Conservation (phyloP, 2,113 vertebrate genomes). For the Illadopsis cleaveri region DNA sequence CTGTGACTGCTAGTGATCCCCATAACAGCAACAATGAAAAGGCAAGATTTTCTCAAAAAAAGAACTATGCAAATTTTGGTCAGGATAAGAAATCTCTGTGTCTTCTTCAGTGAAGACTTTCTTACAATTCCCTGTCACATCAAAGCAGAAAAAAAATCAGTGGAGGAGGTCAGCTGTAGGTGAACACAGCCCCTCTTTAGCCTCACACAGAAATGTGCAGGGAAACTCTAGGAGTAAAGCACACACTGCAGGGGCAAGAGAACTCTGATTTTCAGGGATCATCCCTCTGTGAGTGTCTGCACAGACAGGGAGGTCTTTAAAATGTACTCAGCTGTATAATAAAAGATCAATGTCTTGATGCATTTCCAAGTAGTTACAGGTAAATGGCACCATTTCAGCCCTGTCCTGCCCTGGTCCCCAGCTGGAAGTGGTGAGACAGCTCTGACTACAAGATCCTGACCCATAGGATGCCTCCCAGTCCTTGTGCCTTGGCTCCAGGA, state of each 20-base stretch:
- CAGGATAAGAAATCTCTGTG: not conserved
- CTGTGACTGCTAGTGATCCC: not conserved
- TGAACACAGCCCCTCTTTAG: not conserved
- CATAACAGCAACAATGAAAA: not conserved
- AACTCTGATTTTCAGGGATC: not conserved
- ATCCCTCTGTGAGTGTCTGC: not conserved
- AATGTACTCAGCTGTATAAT: not conserved
- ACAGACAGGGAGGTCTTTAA: not conserved
- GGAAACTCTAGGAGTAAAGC: not conserved
- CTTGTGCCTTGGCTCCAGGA: accelerated
- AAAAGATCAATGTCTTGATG: not conserved
- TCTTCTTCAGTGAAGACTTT: not conserved
- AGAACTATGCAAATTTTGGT: not conserved
- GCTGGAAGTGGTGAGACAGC: not conserved
- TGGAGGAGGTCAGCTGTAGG: not conserved
- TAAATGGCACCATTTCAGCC: not conserved
- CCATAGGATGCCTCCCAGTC: accelerated
- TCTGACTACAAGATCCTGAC: not conserved
- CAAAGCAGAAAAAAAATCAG: not conserved
- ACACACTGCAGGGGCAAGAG: accelerated
- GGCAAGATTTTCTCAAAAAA: not conserved
- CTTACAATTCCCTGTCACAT: not conserved
- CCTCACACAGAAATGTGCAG: not conserved
- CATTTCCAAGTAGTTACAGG: not conserved
- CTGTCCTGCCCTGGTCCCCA: not conserved